Evolutionary conservation across 2,797 vertebrate species (phyloP).

Genomic region (Semotilus atromaculatus): DNA sequence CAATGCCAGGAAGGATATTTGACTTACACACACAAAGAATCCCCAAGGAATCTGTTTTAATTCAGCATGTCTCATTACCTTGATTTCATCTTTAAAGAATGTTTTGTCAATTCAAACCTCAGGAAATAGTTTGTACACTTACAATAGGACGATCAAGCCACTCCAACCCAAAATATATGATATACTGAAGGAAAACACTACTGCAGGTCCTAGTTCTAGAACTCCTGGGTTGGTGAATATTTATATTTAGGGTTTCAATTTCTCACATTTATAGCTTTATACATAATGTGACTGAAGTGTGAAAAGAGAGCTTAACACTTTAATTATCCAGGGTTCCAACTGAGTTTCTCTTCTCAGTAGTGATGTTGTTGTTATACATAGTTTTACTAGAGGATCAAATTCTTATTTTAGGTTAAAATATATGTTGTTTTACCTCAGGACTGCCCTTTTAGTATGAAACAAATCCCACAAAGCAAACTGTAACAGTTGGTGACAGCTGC

Average conservation of each 20-base stretch:
- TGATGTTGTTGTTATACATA: not conserved
- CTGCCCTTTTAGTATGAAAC: constrained; percentile 42
- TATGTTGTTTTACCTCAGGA: constrained; percentile 36
- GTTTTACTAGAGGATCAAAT: not conserved
- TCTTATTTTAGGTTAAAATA: constrained; percentile 24
- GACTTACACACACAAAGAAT: constrained; percentile 19
- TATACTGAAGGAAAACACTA: constrained; percentile 5
- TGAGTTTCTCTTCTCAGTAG: not conserved
- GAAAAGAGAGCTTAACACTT: constrained; percentile 1
- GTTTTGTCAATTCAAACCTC: not conserved
- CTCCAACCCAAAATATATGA: not conserved
- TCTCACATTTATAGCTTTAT: constrained; percentile 6
- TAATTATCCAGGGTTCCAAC: constrained; percentile 8
- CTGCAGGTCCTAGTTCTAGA: not conserved
- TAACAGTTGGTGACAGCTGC: constrained; percentile 46
- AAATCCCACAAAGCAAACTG: constrained; percentile 32
- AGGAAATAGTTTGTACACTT: not conserved
- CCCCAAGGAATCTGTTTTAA: not conserved
- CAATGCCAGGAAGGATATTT: constrained; percentile 55
- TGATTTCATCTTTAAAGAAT: not conserved
- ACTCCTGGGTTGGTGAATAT: not conserved
- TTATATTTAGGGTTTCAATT: not conserved
- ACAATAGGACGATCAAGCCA: not conserved
- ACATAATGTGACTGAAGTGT: not conserved
- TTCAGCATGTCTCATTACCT: not conserved